Base-by-base conservation (phyloP, 1,140 invertebrate genomes). In the Pomacea maculata region DNA sequence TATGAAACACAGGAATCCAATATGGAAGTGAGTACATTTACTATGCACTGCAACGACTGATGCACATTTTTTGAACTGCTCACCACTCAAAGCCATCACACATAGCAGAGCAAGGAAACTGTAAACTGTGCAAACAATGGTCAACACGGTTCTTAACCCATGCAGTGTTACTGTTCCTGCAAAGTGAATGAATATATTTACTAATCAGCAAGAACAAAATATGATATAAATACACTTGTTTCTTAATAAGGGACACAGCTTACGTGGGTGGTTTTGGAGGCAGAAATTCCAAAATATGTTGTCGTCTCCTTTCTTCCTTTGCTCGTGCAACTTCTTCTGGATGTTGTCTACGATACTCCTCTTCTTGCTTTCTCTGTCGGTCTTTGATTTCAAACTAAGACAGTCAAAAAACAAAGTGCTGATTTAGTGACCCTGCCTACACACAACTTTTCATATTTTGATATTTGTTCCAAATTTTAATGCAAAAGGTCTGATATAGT, bases 381-480 rank as follows among this genome's bases (percentile, higher is more conserved):
- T 99, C 98, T 92, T 97, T 97, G 91, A 99, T 93, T 93, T 99
- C 98, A 94, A 97, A 99, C 97, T 99, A 90, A 79, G 92, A 81
- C 71, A 67, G 54, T 70, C 17, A 78, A 45, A 57, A 2, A n/a
- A 70, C 2, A 45, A 45, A 45, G 34, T 45, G 34, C 34, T 45
- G 34, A 45, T 45, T 45, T 6, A 45, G 34, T 45, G 34, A 45
- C 34, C 34, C 34, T 45, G 34, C 2, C 1, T 45, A 45, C 34
- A 45, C 34, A 45, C 34, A 45, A 45, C 34, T 45, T 45, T 6
- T 45, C 34, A 45, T 45, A 45, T 45, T 45, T 45, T 25, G 25
- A 25, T 25, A 25, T 25, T 25, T 45, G 2, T 45, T 45, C 34
- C 34, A 45, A 45, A 45, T 45, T 45, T 45, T 4, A 2, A 6